These are phyloP conservation scores for Sarcophaga subvicina DNA, from an alignment of 2,888 invertebrate genomes.

Conservation along the genomic window DNA sequence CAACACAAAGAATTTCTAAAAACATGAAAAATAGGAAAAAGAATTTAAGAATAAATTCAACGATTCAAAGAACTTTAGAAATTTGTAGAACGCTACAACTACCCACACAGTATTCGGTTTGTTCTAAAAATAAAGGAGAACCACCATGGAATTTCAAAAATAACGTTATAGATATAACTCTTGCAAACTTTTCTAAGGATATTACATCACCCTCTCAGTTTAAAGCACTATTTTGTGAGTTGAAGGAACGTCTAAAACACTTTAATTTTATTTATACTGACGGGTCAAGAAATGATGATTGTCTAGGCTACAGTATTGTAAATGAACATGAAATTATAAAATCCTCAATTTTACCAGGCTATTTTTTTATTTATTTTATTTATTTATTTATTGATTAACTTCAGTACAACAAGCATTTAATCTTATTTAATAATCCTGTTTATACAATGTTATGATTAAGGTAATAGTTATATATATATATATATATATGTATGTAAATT, in stretches of 20 bases:
- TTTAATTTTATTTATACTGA: slow-evolving; percentile 8
- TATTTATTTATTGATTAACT: too few species aligned
- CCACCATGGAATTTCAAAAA: slow-evolving; percentile 3
- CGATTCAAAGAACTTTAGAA: background rate
- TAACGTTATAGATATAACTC: background rate
- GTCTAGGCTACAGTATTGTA: background rate
- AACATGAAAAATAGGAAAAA: background rate
- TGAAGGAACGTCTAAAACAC: background rate
- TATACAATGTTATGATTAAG: too few species aligned
- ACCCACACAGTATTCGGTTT: background rate
- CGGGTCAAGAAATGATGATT: background rate
- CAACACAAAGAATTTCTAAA: background rate
- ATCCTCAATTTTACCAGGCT: background rate
- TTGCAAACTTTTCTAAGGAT: background rate
- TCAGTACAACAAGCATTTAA: too few species aligned
- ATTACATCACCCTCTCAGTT: background rate
- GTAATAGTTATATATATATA: too few species aligned
- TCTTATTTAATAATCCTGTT: too few species aligned
- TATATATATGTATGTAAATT: too few species aligned
- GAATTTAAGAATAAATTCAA: background rate
- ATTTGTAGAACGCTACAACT: background rate
- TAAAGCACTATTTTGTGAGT: background rate
- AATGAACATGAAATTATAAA: background rate
- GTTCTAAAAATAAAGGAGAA: background rate
- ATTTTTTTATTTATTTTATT: background rate